These are phyloP conservation scores for Drosophila arizonae DNA, from an alignment of 1,140 invertebrate species.

Conservation along the genomic window DNA sequence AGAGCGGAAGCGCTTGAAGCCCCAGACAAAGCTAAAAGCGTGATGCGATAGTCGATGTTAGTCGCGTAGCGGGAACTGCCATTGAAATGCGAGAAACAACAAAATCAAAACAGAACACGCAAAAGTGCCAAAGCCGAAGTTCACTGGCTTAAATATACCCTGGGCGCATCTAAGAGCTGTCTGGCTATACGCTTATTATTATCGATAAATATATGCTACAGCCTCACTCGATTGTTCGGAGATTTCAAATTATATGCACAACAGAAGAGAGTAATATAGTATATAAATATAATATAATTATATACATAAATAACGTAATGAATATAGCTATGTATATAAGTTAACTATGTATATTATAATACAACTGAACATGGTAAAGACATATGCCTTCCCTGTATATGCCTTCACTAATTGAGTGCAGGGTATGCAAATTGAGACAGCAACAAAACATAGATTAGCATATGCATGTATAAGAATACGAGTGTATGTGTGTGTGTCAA, in stretches of 20 bases:
- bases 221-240: too few species aligned
- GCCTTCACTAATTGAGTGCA: background rate
- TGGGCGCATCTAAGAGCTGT: background rate
- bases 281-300: too few species aligned
- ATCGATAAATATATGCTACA: too few species aligned
- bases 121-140: background rate
- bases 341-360: background rate
- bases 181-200: too few species aligned
- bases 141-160: background rate
- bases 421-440: slow-evolving; percentile 12
- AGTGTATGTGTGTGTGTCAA: slow-evolving; percentile 5
- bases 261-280: too few species aligned
- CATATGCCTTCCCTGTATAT: background rate
- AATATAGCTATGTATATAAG: too few species aligned
- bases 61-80: slow-evolving; percentile 18
- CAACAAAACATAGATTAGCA: slow-evolving; percentile 34
- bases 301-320: too few species aligned
- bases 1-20: slow-evolving; percentile 68
- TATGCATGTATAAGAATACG: slow-evolving; percentile 2
- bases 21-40: slow-evolving; percentile 56
- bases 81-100: slow-evolving; percentile 61
- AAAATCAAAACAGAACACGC: slow-evolving; percentile 53
- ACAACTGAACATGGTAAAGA: too few species aligned
- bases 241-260: too few species aligned
- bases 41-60: slow-evolving; percentile 31